A percentile compares a stretch with the other conserved stretches of the same genome.
phyloP scores from a whole-genome alignment of 2,888 invertebrate species.

The Xestoiulus laeticollis region DNA sequence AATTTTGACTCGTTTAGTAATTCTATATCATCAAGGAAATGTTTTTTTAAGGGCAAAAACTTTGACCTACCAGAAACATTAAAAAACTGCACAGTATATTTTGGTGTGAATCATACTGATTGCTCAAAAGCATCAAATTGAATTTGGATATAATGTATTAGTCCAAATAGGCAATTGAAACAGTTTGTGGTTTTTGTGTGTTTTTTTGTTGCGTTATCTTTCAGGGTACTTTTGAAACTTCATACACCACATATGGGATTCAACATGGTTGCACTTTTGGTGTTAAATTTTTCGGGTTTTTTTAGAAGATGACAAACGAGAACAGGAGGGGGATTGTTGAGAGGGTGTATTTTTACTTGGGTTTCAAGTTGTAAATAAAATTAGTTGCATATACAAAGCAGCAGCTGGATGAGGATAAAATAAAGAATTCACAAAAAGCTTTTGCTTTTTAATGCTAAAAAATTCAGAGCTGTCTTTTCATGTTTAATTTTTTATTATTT shows the following conservation, averaged over 20 bases:
- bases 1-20: not conserved
- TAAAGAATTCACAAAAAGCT: not conserved
- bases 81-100: not conserved
- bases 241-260: constrained; percentile 8
- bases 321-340: not conserved
- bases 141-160: not conserved
- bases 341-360: not conserved
- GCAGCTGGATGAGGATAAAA: not conserved
- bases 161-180: not conserved
- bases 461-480: not conserved
- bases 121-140: not conserved
- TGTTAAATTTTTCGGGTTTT: not conserved
- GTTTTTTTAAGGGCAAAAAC: not conserved
- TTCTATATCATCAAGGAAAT: not conserved
- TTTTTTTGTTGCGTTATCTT: not conserved
- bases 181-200: not conserved
- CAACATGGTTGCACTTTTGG: not conserved
- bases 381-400: not conserved
- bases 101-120: not conserved
- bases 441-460: not conserved
- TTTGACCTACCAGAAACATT: not conserved
- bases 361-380: not conserved
- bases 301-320: not conserved
- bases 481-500: not conserved
- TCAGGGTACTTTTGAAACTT: not conserved